Percentiles rank a stretch among this genome's conserved stretches.
Conservation (phyloP, 2,888 invertebrate species). For the Folsomia manolachei region DNA sequence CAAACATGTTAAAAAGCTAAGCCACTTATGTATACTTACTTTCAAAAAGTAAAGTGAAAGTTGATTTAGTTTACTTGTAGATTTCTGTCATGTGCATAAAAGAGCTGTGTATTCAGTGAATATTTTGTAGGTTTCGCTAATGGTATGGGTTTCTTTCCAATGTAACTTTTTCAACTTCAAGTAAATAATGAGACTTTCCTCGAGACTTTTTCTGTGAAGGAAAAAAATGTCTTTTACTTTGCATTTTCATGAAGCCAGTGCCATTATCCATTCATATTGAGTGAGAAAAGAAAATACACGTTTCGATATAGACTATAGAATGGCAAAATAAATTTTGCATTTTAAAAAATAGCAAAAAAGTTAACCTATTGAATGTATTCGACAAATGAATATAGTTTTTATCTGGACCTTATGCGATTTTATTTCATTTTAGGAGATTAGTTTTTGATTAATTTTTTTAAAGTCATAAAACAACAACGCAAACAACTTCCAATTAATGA, state of each 20-base stretch:
- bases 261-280: no score
- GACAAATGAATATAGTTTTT: no score
- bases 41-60: background rate
- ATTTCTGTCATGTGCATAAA: no score
- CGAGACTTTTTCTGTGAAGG: background rate
- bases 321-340: no score
- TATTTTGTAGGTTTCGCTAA: background rate
- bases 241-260: background rate
- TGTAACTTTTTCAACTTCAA: background rate
- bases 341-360: no score
- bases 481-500: background rate
- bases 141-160: background rate
- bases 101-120: background rate
- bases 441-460: no score
- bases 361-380: no score
- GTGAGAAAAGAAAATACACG: no score
- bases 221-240: background rate
- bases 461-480: background rate
- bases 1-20: no score
- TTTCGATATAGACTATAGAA: no score
- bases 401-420: no score
- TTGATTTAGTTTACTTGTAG: constrained; percentile 4
- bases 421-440: no score
- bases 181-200: background rate
- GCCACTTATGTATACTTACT: background rate